A percentile compares a stretch with the other conserved stretches of the same genome.
Evolutionary conservation across 2,113 vertebrate genomes (phyloP).

Genomic region (Excalfactoria chinensis): DNA sequence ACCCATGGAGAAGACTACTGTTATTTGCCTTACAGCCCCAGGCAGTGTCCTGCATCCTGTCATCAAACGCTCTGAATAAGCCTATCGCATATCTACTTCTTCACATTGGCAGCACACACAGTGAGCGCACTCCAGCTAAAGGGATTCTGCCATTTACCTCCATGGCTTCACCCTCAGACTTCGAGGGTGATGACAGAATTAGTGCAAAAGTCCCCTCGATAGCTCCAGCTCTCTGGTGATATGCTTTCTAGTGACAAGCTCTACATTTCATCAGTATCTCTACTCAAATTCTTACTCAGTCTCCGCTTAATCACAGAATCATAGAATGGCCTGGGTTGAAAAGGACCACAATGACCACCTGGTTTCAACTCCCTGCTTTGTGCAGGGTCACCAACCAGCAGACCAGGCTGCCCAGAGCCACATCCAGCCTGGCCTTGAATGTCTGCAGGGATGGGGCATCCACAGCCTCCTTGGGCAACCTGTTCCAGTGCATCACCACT

Average conservation of each 20-base stretch:
- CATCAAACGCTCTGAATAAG: conserved; percentile 34
- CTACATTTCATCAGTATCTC: neutral
- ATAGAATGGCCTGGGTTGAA: too few species aligned
- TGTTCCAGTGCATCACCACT: too few species aligned
- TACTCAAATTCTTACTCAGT: neutral
- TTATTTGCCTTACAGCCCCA: conserved; percentile 38
- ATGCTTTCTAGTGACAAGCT: neutral
- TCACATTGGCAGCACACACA: fast-evolving
- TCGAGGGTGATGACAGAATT: neutral
- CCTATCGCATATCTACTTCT: neutral
- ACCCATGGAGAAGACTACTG: conserved; percentile 54
- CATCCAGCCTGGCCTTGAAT: too few species aligned
- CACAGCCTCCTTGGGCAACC: too few species aligned
- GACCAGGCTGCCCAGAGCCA: too few species aligned
- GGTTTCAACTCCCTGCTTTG: too few species aligned
- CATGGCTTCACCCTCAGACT: neutral
- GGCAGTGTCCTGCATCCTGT: conserved; percentile 44
- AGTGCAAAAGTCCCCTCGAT: neutral
- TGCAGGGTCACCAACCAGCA: too few species aligned
- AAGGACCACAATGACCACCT: too few species aligned
- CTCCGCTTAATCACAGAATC: neutral
- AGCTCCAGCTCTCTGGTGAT: neutral
- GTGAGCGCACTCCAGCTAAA: neutral
- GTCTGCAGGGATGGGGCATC: too few species aligned
- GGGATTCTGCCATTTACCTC: neutral